These are phyloP conservation scores for Diachrysia chrysitis DNA, from an alignment of 2,888 invertebrate species.

Conservation along the genomic window DNA sequence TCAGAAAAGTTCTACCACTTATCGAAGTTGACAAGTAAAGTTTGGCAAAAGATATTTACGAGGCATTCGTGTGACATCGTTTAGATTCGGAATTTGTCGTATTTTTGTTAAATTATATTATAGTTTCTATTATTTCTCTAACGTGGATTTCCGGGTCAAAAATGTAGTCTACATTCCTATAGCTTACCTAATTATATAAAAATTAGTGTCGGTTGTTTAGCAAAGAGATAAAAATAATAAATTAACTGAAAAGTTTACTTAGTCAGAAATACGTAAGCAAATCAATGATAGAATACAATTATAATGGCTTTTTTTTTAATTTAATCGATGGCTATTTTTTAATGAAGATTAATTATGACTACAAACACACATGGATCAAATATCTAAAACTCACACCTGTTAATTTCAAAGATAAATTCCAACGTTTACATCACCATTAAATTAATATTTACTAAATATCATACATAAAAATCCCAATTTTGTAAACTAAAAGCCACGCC, in stretches of 20 bases:
- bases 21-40: conserved; percentile 55
- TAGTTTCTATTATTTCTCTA: neutral
- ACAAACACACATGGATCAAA: neutral
- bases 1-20: conserved; percentile 57
- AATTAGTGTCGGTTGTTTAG: no score
- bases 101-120: conserved; percentile 6
- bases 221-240: no score
- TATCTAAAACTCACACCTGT: neutral
- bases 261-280: no score
- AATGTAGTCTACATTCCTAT: neutral
- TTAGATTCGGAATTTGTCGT: conserved; percentile 32
- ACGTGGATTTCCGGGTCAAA: neutral
- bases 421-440: neutral
- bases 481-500: conserved; percentile 20
- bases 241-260: no score
- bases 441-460: no score
- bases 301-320: no score
- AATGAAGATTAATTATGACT: neutral
- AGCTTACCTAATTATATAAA: no score
- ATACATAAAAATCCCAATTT: neutral
- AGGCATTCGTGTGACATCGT: conserved; percentile 43
- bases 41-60: conserved; percentile 45
- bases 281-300: no score
- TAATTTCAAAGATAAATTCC: neutral
- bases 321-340: neutral